These are phyloP conservation scores for Apocheima hispidaria DNA, from an alignment of 2,888 invertebrate species.

Conservation along the genomic window DNA sequence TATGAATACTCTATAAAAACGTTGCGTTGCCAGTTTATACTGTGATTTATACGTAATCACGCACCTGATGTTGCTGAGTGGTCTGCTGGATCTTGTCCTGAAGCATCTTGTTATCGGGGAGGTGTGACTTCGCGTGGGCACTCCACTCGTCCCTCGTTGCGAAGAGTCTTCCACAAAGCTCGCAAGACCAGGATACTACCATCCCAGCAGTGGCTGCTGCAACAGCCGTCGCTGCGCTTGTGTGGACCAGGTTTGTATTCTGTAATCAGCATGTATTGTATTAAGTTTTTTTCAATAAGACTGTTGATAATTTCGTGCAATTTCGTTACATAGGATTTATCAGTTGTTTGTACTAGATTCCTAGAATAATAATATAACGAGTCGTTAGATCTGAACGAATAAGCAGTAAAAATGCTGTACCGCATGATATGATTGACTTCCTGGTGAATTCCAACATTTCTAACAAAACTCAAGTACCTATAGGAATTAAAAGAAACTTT, in stretches of 20 bases:
- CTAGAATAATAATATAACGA: too few species aligned
- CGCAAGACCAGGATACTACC: slow-evolving; percentile 91
- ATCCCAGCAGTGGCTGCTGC: slow-evolving; percentile 80
- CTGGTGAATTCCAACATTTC: too few species aligned
- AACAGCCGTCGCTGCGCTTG: slow-evolving; percentile 79
- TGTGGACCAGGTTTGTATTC: slow-evolving; percentile 82
- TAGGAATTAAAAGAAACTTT: too few species aligned
- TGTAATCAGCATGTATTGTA: slow-evolving; percentile 43
- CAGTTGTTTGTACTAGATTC: too few species aligned
- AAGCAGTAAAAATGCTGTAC: too few species aligned
- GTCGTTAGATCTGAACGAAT: too few species aligned
- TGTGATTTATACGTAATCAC: slow-evolving; percentile 2
- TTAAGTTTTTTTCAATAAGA: not conserved
- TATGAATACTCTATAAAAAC: too few species aligned
- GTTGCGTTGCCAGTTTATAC: too few species aligned
- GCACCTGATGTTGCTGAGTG: slow-evolving; percentile 77
- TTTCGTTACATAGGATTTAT: too few species aligned
- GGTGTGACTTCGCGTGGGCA: slow-evolving; percentile 90
- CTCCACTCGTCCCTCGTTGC: slow-evolving; percentile 92
- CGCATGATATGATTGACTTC: too few species aligned
- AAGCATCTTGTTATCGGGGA: slow-evolving; percentile 84
- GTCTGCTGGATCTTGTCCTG: slow-evolving; percentile 82
- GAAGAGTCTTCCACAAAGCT: slow-evolving; percentile 90
- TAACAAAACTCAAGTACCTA: too few species aligned
- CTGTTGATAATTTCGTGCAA: too few species aligned